Conservation (phyloP, 2,888 invertebrate genomes). For the Melinopterus prodromus region DNA sequence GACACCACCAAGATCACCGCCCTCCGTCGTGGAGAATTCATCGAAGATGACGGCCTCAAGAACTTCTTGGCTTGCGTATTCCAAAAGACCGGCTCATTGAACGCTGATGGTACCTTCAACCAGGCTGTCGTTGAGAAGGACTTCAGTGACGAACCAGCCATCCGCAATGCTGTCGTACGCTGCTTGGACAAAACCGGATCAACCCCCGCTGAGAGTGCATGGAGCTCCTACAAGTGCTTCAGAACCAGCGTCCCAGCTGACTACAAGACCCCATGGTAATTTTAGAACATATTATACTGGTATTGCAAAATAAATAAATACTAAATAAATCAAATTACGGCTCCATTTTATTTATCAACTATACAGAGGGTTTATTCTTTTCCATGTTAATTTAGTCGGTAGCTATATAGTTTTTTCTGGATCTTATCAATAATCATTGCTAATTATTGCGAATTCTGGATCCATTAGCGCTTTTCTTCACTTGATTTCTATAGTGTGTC, state of each 20-base stretch:
- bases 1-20: constrained; percentile 50
- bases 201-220: constrained; percentile 44
- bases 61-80: constrained; percentile 48
- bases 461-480: too few relatives aligned
- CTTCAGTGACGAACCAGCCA: constrained; percentile 15
- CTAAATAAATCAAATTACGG: too few relatives aligned
- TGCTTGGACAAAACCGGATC: constrained; percentile 61
- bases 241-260: constrained; percentile 19
- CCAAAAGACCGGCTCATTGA: constrained; percentile 37
- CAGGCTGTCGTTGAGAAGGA: constrained; percentile 16
- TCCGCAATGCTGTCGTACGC: constrained; percentile 12
- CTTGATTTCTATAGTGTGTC: too few relatives aligned
- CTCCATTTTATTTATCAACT: neutral
- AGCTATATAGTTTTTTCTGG: too few relatives aligned
- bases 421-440: too few relatives aligned
- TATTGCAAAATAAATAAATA: too few relatives aligned
- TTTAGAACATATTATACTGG: neutral
- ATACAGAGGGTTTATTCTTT: too few relatives aligned
- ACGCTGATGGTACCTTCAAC: constrained; percentile 40
- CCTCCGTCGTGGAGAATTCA: constrained; percentile 60
- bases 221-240: constrained; percentile 42
- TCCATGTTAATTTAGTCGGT: too few relatives aligned
- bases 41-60: constrained; percentile 45
- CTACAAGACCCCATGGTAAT: constrained; percentile 20
- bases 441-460: too few relatives aligned